phyloP scores from a whole-genome alignment of 2,797 vertebrate genomes.

The Bradypus variegatus region DNA sequence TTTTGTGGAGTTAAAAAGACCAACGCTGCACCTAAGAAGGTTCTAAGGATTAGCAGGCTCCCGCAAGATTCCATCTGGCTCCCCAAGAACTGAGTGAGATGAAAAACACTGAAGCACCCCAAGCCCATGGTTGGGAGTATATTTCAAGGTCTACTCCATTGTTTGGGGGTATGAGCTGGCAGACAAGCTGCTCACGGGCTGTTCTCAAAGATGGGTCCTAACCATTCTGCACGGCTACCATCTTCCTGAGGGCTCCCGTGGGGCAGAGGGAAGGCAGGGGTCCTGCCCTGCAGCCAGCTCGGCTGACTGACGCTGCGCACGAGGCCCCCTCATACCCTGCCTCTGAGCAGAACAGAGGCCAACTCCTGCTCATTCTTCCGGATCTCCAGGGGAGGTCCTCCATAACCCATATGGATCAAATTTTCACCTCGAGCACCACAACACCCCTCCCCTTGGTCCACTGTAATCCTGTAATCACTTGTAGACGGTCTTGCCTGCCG shows the following conservation, averaged over 20 bases:
- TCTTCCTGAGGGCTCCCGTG: not conserved
- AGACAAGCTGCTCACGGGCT: not conserved
- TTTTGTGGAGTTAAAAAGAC: not conserved
- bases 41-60: not conserved
- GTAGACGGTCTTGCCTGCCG: not conserved
- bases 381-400: not conserved
- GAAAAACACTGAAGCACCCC: not conserved
- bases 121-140: not conserved
- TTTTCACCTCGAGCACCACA: not conserved
- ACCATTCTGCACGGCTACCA: not conserved
- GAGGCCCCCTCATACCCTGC: not conserved
- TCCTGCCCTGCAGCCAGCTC: not conserved
- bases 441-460: not conserved
- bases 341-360: not conserved
- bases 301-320: not conserved
- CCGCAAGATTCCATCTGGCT: not conserved
- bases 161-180: not conserved
- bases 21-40: not conserved
- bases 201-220: not conserved
- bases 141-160: not conserved
- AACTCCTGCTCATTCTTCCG: not conserved
- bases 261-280: not conserved
- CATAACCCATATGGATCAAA: not conserved
- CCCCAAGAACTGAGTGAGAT: not conserved
- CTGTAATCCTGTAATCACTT: not conserved